A percentile compares a stretch with the other conserved stretches of the same genome.
Conservation (phyloP, 2,888 invertebrate species). For the Campopleginae sp. region DNA sequence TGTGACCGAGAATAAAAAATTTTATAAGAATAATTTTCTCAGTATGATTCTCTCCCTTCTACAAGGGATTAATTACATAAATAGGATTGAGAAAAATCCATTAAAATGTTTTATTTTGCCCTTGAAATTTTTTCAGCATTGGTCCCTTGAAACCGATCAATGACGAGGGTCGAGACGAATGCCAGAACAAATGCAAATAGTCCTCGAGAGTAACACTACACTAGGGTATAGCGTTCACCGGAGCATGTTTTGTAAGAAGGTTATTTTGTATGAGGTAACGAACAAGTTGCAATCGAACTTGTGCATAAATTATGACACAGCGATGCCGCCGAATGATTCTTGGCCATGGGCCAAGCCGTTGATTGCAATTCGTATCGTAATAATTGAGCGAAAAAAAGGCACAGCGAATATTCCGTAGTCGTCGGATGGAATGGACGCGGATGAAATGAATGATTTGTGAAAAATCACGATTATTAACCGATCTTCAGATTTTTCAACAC, state of each 20-base stretch:
- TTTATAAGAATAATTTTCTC: not conserved
- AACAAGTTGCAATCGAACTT: slow-evolving; percentile 64
- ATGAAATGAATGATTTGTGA: slow-evolving; percentile 24
- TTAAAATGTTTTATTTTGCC: slow-evolving; percentile 18
- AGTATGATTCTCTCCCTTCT: not conserved
- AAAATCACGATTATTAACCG: not conserved
- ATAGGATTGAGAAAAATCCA: not conserved
- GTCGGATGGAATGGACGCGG: not conserved
- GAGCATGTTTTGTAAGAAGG: slow-evolving; percentile 71
- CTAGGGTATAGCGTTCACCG: slow-evolving; percentile 58
- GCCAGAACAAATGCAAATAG: slow-evolving; percentile 33
- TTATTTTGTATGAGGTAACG: slow-evolving; percentile 72
- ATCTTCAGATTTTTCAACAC: not conserved
- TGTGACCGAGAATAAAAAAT: slow-evolving; percentile 18
- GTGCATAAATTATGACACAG: slow-evolving; percentile 67
- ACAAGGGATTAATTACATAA: not conserved
- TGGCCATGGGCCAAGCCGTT: slow-evolving; percentile 69
- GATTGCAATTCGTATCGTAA: slow-evolving; percentile 65
- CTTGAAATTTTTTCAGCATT: slow-evolving; percentile 3
- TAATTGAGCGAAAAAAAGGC: slow-evolving; percentile 33
- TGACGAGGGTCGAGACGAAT: slow-evolving; percentile 25
- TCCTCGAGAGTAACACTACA: slow-evolving; percentile 64
- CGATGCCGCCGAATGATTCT: slow-evolving; percentile 3
- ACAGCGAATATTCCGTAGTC: slow-evolving; percentile 26
- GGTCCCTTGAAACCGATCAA: not conserved